Conservation (phyloP, 2,797 vertebrate genomes). For the Halcyon smyrnensis region DNA sequence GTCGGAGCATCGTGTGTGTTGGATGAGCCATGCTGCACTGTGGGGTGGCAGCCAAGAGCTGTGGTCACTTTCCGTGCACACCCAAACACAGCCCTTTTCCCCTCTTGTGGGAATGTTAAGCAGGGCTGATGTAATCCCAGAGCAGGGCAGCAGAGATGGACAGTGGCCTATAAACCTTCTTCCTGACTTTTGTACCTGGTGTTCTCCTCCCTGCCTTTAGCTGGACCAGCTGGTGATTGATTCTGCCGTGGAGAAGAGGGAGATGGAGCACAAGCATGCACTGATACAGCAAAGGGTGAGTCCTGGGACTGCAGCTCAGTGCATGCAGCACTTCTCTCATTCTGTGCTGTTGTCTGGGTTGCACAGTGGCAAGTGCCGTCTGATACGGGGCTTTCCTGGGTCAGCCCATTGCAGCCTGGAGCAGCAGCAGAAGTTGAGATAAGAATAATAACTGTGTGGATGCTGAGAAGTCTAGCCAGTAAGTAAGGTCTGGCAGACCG, state of each 20-base stretch:
- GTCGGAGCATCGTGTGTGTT: background rate
- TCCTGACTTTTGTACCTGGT: background rate
- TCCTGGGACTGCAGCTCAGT: background rate
- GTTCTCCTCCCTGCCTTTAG: conserved; percentile 68
- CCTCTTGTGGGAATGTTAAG: background rate
- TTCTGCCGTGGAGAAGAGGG: conserved; percentile 95
- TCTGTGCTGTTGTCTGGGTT: background rate
- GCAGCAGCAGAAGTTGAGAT: background rate
- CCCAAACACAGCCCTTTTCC: background rate
- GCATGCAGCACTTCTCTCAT: background rate
- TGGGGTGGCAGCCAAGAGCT: background rate
- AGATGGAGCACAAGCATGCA: conserved; percentile 96
- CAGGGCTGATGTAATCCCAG: background rate
- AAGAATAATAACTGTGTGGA: background rate
- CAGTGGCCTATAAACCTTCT: background rate
- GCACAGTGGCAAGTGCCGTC: background rate
- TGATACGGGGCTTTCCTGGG: background rate
- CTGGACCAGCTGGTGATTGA: conserved; percentile 97
- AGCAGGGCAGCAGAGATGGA: background rate
- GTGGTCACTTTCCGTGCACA: background rate
- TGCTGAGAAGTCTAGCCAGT: background rate
- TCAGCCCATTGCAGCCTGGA: background rate
- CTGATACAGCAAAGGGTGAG: conserved; percentile 95
- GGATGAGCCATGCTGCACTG: background rate
- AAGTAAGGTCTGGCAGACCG: background rate